Evolutionary conservation across 2,797 vertebrate species (phyloP).

Genomic region (Sphaeramia orbicularis): DNA sequence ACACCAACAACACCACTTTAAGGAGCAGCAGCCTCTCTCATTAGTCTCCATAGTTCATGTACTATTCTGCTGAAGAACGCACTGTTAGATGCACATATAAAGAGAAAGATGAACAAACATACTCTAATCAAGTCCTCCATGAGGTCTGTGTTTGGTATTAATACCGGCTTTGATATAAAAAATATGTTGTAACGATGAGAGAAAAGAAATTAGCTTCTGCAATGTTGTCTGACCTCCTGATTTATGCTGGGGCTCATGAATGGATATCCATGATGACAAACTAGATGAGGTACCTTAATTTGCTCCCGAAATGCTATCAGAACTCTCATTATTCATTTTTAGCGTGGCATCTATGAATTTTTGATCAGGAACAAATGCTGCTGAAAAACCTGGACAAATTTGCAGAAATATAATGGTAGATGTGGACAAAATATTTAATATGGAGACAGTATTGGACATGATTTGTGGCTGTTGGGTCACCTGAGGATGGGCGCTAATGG

Average conservation of each 20-base stretch:
- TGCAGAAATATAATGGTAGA: not conserved
- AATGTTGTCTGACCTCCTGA: slow-evolving; percentile 8
- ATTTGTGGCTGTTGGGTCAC: not conserved
- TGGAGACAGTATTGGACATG: not conserved
- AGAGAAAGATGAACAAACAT: slow-evolving; percentile 42
- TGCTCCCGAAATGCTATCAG: slow-evolving; percentile 13
- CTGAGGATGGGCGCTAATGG: not conserved
- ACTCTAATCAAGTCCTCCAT: slow-evolving; percentile 43
- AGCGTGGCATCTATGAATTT: not conserved
- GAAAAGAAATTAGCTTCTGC: not conserved
- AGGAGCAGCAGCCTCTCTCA: slow-evolving; percentile 75
- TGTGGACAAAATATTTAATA: not conserved
- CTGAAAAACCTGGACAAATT: not conserved
- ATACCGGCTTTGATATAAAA: slow-evolving; percentile 45
- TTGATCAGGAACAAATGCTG: not conserved
- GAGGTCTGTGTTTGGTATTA: slow-evolving; percentile 39
- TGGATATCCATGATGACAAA: slow-evolving; percentile 10
- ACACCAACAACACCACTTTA: slow-evolving; percentile 83
- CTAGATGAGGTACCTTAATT: slow-evolving; percentile 8
- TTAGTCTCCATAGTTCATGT: slow-evolving; percentile 71
- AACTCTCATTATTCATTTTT: slow-evolving; percentile 23
- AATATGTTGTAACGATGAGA: slow-evolving; percentile 23
- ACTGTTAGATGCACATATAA: slow-evolving; percentile 41
- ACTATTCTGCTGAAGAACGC: slow-evolving; percentile 58
- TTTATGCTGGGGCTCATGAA: not conserved